These are phyloP conservation scores for Uropsilus gracilis DNA, from an alignment of 2,113 vertebrate species.

Conservation along the genomic window DNA sequence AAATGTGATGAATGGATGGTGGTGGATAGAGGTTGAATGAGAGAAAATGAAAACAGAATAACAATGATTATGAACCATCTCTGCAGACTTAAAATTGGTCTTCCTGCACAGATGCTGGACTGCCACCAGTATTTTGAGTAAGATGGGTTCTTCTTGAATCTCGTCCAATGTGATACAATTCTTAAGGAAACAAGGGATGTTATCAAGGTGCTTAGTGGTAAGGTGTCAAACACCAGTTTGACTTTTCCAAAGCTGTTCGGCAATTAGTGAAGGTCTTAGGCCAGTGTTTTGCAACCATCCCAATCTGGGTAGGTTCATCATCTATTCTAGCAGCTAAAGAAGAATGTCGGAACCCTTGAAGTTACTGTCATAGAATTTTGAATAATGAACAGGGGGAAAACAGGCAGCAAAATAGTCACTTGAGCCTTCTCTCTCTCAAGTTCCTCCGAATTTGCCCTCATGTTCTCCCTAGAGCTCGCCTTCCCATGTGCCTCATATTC, in stretches of 20 bases:
- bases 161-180: not conserved
- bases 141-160: not conserved
- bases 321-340: no score
- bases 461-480: no score
- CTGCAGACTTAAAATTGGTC: not conserved
- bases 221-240: not conserved
- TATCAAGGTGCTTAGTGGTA: not conserved
- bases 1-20: slow-evolving; percentile 34
- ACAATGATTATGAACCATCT: not conserved
- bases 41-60: slow-evolving; percentile 7
- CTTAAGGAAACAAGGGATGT: not conserved
- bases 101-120: not conserved
- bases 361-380: no score
- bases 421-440: no score
- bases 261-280: not conserved
- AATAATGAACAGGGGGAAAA: no score
- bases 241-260: not conserved
- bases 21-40: not conserved
- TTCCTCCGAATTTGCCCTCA: no score
- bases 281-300: no score
- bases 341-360: no score
- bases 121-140: not conserved
- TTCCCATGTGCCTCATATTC: no score
- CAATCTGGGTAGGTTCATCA: no score
- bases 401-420: no score